A percentile compares a stretch with the other conserved stretches of the same genome.
Evolutionary conservation across 2,113 vertebrate species (phyloP).

Genomic region (Steatornis caripensis): DNA sequence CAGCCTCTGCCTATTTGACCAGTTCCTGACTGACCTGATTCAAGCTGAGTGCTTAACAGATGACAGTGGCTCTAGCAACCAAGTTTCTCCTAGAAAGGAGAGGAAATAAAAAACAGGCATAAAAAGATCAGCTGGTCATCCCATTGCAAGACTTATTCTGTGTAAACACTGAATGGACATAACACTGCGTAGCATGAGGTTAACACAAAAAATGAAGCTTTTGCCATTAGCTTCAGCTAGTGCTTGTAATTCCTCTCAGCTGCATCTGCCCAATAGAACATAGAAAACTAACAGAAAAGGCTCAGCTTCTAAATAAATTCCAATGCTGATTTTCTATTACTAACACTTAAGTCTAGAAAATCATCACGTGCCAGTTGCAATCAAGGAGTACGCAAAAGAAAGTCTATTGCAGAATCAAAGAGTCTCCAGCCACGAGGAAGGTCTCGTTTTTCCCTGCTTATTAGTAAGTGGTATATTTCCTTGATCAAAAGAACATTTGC

Average conservation of each 20-base stretch:
- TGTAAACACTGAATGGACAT: conserved; percentile 19
- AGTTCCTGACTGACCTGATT: not conserved
- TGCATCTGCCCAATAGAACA: not conserved
- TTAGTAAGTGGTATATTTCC: conserved; percentile 22
- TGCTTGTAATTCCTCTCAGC: not conserved
- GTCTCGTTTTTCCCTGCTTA: not conserved
- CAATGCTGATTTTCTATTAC: not conserved
- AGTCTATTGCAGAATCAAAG: not conserved
- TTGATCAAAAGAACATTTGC: not conserved
- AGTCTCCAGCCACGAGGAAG: not conserved
- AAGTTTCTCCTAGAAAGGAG: not conserved
- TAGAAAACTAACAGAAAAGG: not conserved
- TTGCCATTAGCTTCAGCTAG: not conserved
- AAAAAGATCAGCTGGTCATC: not conserved
- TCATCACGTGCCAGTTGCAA: not conserved
- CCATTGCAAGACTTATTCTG: not conserved
- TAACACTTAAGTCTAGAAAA: not conserved
- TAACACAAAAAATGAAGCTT: not conserved
- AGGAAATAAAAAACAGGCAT: not conserved
- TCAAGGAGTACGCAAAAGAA: not conserved
- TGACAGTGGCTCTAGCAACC: not conserved
- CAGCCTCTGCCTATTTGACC: not conserved
- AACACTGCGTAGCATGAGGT: conserved; percentile 2
- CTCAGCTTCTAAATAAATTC: not conserved
- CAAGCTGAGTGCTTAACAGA: not conserved